Percentiles rank a stretch among this genome's conserved stretches.
Evolutionary conservation across 2,113 vertebrate species (phyloP).

Genomic region (Rhinichthys klamathensis): DNA sequence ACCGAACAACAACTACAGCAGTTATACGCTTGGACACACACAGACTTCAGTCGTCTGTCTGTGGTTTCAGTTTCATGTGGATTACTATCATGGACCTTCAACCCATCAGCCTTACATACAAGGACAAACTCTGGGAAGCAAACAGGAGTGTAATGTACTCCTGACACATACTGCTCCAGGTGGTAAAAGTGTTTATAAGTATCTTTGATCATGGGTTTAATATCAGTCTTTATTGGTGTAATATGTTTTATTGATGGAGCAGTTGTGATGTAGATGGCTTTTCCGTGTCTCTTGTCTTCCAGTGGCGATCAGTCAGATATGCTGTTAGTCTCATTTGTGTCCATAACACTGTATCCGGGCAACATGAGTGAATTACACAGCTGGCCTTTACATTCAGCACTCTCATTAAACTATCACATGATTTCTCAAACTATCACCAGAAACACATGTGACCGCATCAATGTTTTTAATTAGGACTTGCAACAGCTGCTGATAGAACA

Average conservation of each 20-base stretch:
- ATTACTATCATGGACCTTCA: background rate
- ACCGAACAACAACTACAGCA: background rate
- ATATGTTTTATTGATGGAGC: background rate
- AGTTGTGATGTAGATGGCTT: background rate
- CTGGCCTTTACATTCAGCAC: background rate
- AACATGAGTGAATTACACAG: background rate
- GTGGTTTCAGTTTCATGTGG: background rate
- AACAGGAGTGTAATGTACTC: background rate
- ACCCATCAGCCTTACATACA: background rate
- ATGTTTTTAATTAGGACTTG: background rate
- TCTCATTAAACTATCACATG: background rate
- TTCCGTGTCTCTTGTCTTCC: background rate
- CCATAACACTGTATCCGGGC: background rate
- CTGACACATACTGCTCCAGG: background rate
- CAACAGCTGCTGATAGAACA: too few species aligned
- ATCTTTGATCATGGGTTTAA: background rate
- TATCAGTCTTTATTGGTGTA: constrained; percentile 8
- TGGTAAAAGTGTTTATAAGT: background rate
- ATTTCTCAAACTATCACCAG: background rate
- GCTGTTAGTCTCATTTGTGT: background rate
- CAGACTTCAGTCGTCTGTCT: background rate
- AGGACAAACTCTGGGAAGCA: background rate
- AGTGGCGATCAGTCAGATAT: background rate
- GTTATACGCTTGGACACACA: background rate
- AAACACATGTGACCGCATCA: background rate